Base-by-base conservation (phyloP, 1,140 invertebrate species). In the Anastrepha ludens region DNA sequence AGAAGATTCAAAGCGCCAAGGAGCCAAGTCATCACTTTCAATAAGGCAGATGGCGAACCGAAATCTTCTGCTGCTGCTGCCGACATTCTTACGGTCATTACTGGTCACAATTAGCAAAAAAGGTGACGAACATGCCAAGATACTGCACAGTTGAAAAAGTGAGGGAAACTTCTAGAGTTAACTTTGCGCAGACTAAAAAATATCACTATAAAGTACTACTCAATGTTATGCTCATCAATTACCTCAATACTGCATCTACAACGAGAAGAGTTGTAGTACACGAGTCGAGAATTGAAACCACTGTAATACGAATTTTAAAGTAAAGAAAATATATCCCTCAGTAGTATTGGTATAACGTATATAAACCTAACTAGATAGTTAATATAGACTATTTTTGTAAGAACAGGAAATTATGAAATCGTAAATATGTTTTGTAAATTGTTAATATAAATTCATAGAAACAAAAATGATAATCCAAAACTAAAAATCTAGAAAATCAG, bases 31-130 rank as follows among this genome's bases (percentile, higher is more conserved):
- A 74, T 47, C 15, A 44, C 1, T 17, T 47, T 44, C 70, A 17
- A 17, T 47, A 74, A 7, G 17, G 70, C 70, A 15, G 44, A 50
- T 7, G n/a, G 2, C 59, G 50, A 78, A 39, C 9, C 17, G 15
- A 20, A 64, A 62, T 41, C 60, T 15, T 20, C 1, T 87, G 8
- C 15, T 47, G n/a, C 50, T 78, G 65, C 29, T 74, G 44, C 86
- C 65, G 47, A 8, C 44, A 55, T 44, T 67, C 7, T 44, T 87
- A 20, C 67, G 85, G 50, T 55, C 17, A 85, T 55, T 67, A 6
- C 41, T 13, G 65, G 64, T 65, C 17, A 87, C 13, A 15, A 50
- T 67, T 15, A 41, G 65, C 39, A 65, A 70, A 67, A 85, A 88
- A 11, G 50, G 50, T 70, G 20, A 6, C 41, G 6, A 70, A 4